phyloP scores from a whole-genome alignment of 1,140 invertebrate genomes.

The Drosophila sechellia region DNA sequence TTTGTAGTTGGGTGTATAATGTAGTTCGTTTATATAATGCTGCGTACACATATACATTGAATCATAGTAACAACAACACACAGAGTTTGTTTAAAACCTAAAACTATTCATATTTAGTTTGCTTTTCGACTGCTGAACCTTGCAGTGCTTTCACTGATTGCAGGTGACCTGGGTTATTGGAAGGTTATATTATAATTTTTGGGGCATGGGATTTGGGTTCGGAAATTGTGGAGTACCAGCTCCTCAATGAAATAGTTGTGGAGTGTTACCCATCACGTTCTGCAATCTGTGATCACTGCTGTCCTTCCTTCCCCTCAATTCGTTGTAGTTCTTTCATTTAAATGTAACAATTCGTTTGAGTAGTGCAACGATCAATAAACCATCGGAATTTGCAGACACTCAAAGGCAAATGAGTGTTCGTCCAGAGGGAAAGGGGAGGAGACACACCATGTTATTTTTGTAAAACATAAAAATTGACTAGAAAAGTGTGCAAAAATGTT shows the following conservation, averaged over 20 bases:
- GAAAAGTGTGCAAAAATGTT: conserved; percentile 56
- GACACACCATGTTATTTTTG: conserved; percentile 59
- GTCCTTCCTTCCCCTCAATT: conserved; percentile 19
- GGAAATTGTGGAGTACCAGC: conserved; percentile 69
- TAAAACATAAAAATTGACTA: conserved; percentile 64
- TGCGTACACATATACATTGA: conserved; percentile 57
- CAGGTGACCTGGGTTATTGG: conserved; percentile 7
- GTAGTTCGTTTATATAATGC: conserved; percentile 50
- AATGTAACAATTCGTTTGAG: conserved; percentile 74
- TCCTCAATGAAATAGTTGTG: conserved; percentile 65
- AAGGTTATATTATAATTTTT: background rate
- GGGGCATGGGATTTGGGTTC: conserved; percentile 10
- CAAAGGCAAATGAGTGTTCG: conserved; percentile 15
- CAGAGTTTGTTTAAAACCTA: conserved; percentile 69
- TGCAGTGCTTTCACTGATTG: conserved; percentile 20
- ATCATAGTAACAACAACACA: conserved; percentile 71
- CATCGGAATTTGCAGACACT: conserved; percentile 34
- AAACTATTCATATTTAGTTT: conserved; percentile 48
- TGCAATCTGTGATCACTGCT: conserved; percentile 39
- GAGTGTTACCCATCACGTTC: conserved; percentile 32
- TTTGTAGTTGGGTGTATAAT: conserved; percentile 38
- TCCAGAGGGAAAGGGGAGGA: conserved; percentile 17
- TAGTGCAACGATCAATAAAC: conserved; percentile 62
- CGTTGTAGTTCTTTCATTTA: conserved; percentile 52
- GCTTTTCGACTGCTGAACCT: conserved; percentile 18